These are phyloP conservation scores for Archips crataeganus DNA, from an alignment of 2,888 invertebrate species.

Conservation along the genomic window DNA sequence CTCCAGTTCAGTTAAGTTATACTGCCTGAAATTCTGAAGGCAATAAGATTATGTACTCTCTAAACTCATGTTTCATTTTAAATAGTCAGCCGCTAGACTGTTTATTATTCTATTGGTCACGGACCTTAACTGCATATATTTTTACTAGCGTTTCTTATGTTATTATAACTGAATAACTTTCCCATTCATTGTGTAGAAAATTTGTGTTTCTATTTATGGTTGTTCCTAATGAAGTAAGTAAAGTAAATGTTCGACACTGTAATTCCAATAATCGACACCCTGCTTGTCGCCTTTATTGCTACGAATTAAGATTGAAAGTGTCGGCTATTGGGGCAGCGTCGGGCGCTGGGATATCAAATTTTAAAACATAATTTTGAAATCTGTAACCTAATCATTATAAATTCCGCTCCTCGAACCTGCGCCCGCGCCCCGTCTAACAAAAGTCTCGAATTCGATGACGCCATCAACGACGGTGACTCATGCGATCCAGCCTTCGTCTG, in stretches of 20 bases:
- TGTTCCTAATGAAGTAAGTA: too few relatives aligned
- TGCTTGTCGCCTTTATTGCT: too few relatives aligned
- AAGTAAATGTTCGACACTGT: too few relatives aligned
- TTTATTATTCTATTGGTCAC: neutral
- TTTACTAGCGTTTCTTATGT: neutral
- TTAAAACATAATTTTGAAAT: neutral
- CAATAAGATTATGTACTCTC: too few relatives aligned
- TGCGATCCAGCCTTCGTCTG: constrained; percentile 20
- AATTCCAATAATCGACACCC: too few relatives aligned
- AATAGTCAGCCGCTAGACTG: neutral
- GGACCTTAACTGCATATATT: neutral
- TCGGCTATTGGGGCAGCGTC: too few relatives aligned
- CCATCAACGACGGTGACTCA: constrained; percentile 33
- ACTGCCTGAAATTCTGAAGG: too few relatives aligned
- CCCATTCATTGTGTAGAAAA: neutral
- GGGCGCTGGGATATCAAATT: too few relatives aligned
- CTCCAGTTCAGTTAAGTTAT: too few relatives aligned
- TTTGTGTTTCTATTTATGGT: neutral
- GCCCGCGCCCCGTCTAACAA: constrained; percentile 18
- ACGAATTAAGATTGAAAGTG: too few relatives aligned
- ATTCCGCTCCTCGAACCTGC: constrained; percentile 15
- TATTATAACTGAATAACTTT: neutral
- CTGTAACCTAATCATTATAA: neutral
- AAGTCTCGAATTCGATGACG: constrained; percentile 23
- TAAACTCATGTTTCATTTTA: neutral